Percentiles rank a stretch among this genome's conserved stretches.
Conservation (phyloP, 37 sponge, comb jelly and placozoan genomes). For the Corticium candelabrum region DNA sequence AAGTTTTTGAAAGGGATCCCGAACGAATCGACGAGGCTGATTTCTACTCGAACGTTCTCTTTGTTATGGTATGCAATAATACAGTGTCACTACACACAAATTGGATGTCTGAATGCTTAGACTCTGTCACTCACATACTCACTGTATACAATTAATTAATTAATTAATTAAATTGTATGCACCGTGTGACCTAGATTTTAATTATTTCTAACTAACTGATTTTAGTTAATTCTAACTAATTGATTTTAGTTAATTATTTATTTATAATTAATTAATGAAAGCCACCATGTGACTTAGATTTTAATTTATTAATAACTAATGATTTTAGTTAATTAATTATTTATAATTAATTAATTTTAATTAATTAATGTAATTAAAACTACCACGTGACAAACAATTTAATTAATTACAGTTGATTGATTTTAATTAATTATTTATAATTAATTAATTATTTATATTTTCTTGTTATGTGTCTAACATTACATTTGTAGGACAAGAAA, state of each 20-base stretch:
- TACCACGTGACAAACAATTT: too few relatives aligned
- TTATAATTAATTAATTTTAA: too few relatives aligned
- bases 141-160: background rate
- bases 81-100: background rate
- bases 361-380: too few relatives aligned
- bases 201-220: background rate
- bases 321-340: too few relatives aligned
- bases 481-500: constrained; percentile 42
- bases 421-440: too few relatives aligned
- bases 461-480: background rate
- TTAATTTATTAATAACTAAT: too few relatives aligned
- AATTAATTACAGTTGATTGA: too few relatives aligned
- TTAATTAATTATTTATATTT: background rate
- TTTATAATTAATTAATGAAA: too few relatives aligned
- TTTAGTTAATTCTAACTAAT: too few relatives aligned
- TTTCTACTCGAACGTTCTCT: constrained; percentile 74
- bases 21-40: constrained; percentile 47
- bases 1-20: constrained; percentile 45
- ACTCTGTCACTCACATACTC: background rate
- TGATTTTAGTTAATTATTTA: too few relatives aligned
- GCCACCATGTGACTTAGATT: too few relatives aligned
- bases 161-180: background rate
- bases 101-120: background rate
- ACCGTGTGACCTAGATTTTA: background rate
- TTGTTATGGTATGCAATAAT: constrained; percentile 73